Percentiles rank a stretch among this genome's conserved stretches.
Evolutionary conservation across 2,113 vertebrate genomes (phyloP).

Genomic region (Gavia stellata): DNA sequence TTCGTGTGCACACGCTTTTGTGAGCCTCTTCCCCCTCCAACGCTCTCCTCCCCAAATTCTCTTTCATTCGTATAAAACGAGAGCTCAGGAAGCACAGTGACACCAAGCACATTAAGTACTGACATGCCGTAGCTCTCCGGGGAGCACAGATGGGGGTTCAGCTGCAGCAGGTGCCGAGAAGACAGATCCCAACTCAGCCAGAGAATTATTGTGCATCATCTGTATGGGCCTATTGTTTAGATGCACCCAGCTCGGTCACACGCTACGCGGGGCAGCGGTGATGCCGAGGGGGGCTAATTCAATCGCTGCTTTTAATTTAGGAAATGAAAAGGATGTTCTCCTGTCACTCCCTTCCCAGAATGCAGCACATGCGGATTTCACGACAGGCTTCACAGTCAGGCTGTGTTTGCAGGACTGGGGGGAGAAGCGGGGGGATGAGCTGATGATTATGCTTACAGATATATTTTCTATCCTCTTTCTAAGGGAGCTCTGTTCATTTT

Average conservation of each 20-base stretch:
- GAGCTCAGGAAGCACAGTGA: constrained; percentile 26
- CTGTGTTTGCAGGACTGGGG: background rate
- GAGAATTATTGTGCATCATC: constrained; percentile 44
- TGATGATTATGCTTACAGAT: background rate
- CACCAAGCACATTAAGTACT: constrained; percentile 32
- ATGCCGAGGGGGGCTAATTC: background rate
- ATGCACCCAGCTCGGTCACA: background rate
- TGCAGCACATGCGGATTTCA: background rate
- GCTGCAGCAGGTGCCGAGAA: constrained; percentile 58
- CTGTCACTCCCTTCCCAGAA: background rate
- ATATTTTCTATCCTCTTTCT: background rate
- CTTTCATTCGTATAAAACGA: background rate
- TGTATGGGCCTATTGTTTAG: constrained; percentile 49
- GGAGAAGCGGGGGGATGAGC: rapidly evolving
- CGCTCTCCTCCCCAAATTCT: background rate
- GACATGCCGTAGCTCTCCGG: background rate
- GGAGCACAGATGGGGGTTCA: constrained; percentile 61
- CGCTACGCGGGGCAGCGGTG: background rate
- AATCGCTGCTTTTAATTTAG: constrained; percentile 40
- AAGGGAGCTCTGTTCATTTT: background rate
- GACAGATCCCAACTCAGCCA: constrained; percentile 33
- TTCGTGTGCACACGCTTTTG: rapidly evolving
- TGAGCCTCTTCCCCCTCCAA: background rate
- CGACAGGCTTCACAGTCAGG: background rate
- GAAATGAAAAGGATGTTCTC: constrained; percentile 44